phyloP scores from a whole-genome alignment of 92 coral and sea anemone species.

The Pocillopora meandrina region DNA sequence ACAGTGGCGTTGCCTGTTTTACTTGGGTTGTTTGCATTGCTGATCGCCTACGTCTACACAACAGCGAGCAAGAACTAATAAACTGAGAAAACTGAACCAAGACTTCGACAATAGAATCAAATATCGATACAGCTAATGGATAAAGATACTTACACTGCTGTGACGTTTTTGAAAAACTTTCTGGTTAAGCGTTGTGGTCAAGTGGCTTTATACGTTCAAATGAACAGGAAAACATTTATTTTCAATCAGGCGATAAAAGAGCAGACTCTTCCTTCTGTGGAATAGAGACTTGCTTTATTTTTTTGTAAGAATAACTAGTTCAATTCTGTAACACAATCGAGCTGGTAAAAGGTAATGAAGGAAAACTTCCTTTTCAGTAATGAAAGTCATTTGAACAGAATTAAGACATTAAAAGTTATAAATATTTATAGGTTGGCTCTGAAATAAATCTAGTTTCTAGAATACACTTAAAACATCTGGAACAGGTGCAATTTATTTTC shows the following conservation, averaged over 20 bases:
- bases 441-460: not conserved
- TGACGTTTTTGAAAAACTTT: not conserved
- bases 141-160: not conserved
- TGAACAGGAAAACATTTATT: no score
- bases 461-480: slow-evolving; percentile 22
- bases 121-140: slow-evolving; percentile 4
- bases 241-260: not conserved
- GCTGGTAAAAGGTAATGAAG: not conserved
- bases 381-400: slow-evolving; percentile 6
- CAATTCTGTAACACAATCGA: not conserved
- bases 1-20: slow-evolving; percentile 76
- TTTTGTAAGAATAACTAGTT: not conserved
- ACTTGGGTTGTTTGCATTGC: slow-evolving; percentile 68
- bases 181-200: not conserved
- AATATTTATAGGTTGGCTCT: slow-evolving; percentile 25
- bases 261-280: not conserved
- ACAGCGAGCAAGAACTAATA: slow-evolving; percentile 55
- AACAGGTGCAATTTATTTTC: not conserved
- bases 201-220: not conserved
- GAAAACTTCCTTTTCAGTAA: not conserved
- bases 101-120: not conserved
- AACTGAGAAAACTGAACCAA: slow-evolving; percentile 1
- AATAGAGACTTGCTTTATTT: not conserved
- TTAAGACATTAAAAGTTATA: not conserved
- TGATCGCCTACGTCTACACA: slow-evolving; percentile 69